Evolutionary conservation across 2,797 vertebrate species (phyloP).

Genomic region (Tapera naevia): DNA sequence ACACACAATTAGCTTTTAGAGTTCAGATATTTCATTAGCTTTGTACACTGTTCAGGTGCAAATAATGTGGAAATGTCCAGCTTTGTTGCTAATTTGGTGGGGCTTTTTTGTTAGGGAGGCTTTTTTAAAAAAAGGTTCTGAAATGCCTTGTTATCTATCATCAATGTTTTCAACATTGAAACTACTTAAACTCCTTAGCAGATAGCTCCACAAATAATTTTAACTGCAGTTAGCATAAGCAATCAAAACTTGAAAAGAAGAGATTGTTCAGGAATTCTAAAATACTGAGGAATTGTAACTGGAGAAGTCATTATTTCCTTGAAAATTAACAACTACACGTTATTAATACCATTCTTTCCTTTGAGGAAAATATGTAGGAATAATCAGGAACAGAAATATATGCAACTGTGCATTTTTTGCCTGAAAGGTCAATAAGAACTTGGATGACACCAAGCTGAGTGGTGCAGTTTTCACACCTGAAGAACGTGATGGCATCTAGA

Average conservation of each 20-base stretch:
- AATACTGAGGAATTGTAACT: background rate
- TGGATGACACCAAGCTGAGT: no score
- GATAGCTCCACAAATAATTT: background rate
- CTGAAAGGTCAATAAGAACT: background rate
- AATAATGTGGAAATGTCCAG: background rate
- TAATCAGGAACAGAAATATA: background rate
- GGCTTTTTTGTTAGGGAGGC: background rate
- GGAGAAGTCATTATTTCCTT: background rate
- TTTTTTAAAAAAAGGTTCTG: no score
- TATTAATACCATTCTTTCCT: background rate
- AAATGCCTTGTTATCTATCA: background rate
- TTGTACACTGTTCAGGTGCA: background rate
- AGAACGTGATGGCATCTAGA: no score
- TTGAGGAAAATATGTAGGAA: background rate
- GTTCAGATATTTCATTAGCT: background rate
- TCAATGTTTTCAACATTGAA: background rate
- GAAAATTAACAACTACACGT: background rate
- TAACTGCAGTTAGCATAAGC: background rate
- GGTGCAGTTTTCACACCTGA: no score
- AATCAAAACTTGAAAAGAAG: slow-evolving; percentile 18
- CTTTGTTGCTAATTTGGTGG: background rate
- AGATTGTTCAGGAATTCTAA: background rate
- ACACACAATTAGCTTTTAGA: background rate
- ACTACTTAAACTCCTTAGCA: background rate
- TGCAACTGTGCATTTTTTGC: background rate